Evolutionary conservation across 2,888 invertebrate genomes (phyloP), one percentile per base, ranked within the genome.

Genomic region (Cetonia aurata): DNA sequence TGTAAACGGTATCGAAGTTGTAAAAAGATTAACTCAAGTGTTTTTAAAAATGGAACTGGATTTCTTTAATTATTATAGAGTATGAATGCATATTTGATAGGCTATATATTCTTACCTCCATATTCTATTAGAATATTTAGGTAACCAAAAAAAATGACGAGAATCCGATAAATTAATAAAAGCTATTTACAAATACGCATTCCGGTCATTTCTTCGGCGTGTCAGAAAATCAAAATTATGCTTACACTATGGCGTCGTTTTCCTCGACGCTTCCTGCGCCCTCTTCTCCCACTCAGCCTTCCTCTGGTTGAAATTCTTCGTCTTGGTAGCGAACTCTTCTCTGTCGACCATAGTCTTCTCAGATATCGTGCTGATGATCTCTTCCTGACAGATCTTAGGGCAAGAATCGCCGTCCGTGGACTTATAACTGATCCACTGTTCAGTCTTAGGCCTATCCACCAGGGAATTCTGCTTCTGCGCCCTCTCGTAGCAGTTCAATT

Each of bases 251-350:
- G 81, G 80, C 65, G 77, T 76, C 25, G 77, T 79, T 85, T 89
- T 89, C 85, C 88, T 89, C 86, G 89, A 88, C 77, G 89, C 91
- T 83, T 91, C 91, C 83, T 92, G 91, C 44, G 92, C 92, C 76
- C 93, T 86, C 77, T 92, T 88, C 82, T 93, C 93, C 93, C 93
- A 93, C 80, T 93, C 92, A 6, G 92, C 92, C 70, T 91, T 87
- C 79, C 92, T 88, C 79, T 92, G 92, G 80, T 91, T 88, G 74
- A 93, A 92, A 72, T 92, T 91, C 80, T 92, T 92, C 78, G 91
- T 91, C 80, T 88, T 87, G 52, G 88, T 88, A 33, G 82, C 80
- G 67, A 81, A 78, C 73, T 84, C 82, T 52, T 78, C 80, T 31
- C 37, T 37, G 1, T 76, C 78, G 60, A 78, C 79, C 65, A 75